phyloP scores from a whole-genome alignment of 2,888 invertebrate species.

The Lissonota sp. region DNA sequence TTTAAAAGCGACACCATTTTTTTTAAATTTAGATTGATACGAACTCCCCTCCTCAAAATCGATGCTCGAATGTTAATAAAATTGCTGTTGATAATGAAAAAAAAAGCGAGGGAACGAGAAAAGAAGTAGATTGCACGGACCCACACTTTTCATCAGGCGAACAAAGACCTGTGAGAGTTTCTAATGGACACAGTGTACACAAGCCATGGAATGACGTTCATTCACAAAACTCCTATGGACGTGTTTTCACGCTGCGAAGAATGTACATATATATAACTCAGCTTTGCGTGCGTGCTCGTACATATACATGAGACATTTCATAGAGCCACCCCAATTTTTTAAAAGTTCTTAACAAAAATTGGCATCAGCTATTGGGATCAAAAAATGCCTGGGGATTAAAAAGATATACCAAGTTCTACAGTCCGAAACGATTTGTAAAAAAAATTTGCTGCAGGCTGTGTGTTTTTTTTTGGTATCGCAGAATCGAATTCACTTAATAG shows the following conservation, averaged over 20 bases:
- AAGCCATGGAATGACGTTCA: constrained; percentile 31
- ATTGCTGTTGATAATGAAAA: not conserved
- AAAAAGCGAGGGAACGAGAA: not conserved
- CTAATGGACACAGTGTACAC: constrained; percentile 26
- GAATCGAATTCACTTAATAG: too few species aligned
- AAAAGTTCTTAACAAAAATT: too few species aligned
- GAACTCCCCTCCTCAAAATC: not conserved
- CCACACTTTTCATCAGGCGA: constrained; percentile 18
- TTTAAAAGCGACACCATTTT: too few species aligned
- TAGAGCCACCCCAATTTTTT: too few species aligned
- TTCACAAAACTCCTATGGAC: constrained; percentile 28
- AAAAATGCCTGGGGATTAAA: too few species aligned
- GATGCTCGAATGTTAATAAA: not conserved
- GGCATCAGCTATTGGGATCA: too few species aligned
- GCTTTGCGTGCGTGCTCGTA: constrained; percentile 6
- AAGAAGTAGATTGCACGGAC: not conserved
- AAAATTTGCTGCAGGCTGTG: too few species aligned
- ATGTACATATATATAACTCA: constrained; percentile 44
- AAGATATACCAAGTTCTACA: too few species aligned
- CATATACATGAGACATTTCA: not conserved
- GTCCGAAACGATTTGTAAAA: too few species aligned
- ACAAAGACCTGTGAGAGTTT: constrained; percentile 14
- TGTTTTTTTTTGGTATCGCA: too few species aligned
- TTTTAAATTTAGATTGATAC: too few species aligned
- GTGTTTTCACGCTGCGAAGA: constrained; percentile 35